phyloP scores from a whole-genome alignment of 2,888 invertebrate genomes.

The Coelinius sp. region DNA sequence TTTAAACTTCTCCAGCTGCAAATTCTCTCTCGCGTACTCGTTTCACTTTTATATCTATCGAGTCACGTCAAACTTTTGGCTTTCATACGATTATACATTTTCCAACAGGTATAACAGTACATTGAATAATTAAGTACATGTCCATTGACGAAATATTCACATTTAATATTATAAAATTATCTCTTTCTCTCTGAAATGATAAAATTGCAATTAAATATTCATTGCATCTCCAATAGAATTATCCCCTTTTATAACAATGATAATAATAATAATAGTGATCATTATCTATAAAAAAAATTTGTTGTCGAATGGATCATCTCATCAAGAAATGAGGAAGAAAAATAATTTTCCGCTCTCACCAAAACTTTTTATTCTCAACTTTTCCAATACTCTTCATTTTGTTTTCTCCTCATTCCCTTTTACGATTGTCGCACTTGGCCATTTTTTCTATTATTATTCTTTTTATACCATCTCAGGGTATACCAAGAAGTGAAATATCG shows the following conservation, averaged over 20 bases:
- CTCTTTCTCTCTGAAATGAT: no score
- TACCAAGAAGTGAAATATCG: constrained; percentile 21
- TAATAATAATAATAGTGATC: neutral
- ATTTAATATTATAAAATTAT: no score
- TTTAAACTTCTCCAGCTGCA: neutral
- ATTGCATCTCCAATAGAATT: neutral
- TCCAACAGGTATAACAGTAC: neutral
- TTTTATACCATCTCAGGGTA: constrained; percentile 25
- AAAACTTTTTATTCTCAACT: constrained; percentile 2
- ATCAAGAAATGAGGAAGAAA: neutral
- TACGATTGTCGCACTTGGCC: neutral
- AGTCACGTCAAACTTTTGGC: neutral
- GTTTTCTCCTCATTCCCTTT: neutral
- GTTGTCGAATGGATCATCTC: neutral
- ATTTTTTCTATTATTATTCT: constrained; percentile 26
- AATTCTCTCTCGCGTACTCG: neutral
- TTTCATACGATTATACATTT: neutral
- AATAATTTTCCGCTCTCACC: neutral
- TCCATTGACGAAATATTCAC: neutral
- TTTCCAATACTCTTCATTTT: constrained; percentile 11
- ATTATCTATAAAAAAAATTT: neutral
- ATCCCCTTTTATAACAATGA: no score
- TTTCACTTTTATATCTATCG: neutral
- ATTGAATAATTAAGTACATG: neutral
- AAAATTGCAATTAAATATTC: neutral